Evolutionary conservation across 2,113 vertebrate species (phyloP).

Genomic region (Boleophthalmus pectinirostris): DNA sequence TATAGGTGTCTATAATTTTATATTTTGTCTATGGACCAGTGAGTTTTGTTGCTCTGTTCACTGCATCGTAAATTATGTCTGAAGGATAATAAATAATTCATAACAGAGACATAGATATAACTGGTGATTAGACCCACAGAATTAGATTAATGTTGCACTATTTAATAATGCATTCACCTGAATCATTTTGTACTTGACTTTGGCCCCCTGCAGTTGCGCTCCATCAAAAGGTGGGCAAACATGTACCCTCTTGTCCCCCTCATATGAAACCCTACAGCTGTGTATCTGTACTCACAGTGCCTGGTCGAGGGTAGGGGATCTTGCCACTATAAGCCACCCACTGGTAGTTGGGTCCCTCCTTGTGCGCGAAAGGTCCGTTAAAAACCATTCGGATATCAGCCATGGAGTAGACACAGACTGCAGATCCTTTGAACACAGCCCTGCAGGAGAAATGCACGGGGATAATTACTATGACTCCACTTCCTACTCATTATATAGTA

Average conservation of each 20-base stretch:
- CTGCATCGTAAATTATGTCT: not conserved
- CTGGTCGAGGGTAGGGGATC: slow-evolving; percentile 96
- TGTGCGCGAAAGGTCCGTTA: slow-evolving; percentile 97
- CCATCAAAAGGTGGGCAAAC: not conserved
- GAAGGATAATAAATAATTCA: not conserved
- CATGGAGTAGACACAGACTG: slow-evolving; percentile 98
- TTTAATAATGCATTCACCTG: not conserved
- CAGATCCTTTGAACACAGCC: slow-evolving; percentile 96
- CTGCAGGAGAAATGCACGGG: slow-evolving; percentile 65
- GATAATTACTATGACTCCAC: slow-evolving; percentile 48
- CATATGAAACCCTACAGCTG: not conserved
- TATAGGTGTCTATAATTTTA: no score
- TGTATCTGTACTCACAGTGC: slow-evolving; percentile 83
- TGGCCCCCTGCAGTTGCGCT: not conserved
- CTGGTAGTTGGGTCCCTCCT: slow-evolving; percentile 98
- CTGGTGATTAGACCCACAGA: not conserved
- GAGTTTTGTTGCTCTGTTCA: not conserved
- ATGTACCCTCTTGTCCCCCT: no score
- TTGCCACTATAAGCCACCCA: slow-evolving; percentile 98
- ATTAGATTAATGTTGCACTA: not conserved
- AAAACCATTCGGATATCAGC: slow-evolving; percentile 98
- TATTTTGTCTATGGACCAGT: no score
- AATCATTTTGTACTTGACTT: not conserved
- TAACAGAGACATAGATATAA: not conserved
- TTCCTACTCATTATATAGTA: slow-evolving; percentile 24